Base-by-base conservation (phyloP, 2,888 invertebrate species). In the Metallyticus violacea region DNA sequence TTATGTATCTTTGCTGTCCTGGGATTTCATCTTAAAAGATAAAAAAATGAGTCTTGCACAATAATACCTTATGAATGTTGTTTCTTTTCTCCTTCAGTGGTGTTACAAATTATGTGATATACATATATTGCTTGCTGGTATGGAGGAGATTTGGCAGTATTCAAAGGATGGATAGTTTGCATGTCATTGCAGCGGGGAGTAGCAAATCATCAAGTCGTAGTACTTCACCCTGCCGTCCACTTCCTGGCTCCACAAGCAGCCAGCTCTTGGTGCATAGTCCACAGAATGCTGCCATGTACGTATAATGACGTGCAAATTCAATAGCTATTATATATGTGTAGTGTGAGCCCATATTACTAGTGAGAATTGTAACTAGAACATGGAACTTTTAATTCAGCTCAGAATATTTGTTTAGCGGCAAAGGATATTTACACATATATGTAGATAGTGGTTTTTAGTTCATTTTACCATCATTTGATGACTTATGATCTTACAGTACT, bases 201-300 rank as follows among this genome's bases (percentile, higher is more conserved):
- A 94, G 93, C 91, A 94, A 94, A 91, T 93, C 93, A 80, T 94
- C 94, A 79, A 94, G 94, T 89, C 91, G 95, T 87, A 94, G 94
- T 90, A 93, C 94, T 90, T 94, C 94, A 77, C 95, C 95, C 87
- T 94, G 89, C 90, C 93, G 92, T 89, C 93, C 90, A 88, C 89
- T 89, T 82, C 92, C 80, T 76, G 79, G 30, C 28, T 86, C 86
- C n/a, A 9, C 77, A 30, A 86, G 86, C 78, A 83, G 62, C 40
- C 81, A 82, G 27, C 28, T 40, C 26, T 82, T 86, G n/a, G 40
- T 77, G 9, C 28, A 62, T 62, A 62, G 40, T 15, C 40, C 22
- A 2, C 40, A 62, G 15, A 62, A 62, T 62, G 40, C 40, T 62
- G 40, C 40, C 40, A 62, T 62, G 40, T 62, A 62, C 22, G 40